A percentile compares a stretch with the other conserved stretches of the same genome.
Evolutionary conservation across 2,797 vertebrate species (phyloP).

Genomic region (Dallia pectoralis): DNA sequence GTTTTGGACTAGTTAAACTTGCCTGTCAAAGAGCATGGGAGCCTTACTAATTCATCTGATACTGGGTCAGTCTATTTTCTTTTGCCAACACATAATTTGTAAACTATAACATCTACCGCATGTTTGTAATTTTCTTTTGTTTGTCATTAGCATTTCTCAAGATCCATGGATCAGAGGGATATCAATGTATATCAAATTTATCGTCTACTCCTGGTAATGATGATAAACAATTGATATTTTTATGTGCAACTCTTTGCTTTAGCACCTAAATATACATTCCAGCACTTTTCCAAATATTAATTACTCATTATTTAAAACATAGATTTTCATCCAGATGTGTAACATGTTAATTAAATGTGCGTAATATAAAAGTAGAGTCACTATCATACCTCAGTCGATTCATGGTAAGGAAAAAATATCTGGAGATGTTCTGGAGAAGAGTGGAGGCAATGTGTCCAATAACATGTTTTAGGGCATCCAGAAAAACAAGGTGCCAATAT

Average conservation of each 20-base stretch:
- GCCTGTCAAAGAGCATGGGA: background rate
- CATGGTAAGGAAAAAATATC: too few species aligned
- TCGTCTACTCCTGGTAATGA: background rate
- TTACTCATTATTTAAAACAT: too few species aligned
- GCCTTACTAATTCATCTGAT: background rate
- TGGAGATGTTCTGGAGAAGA: too few species aligned
- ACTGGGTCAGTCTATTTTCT: background rate
- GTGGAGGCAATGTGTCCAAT: too few species aligned
- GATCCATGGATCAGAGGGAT: background rate
- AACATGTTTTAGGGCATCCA: too few species aligned
- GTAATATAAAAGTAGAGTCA: too few species aligned
- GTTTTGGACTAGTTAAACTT: too few species aligned
- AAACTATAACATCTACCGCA: background rate
- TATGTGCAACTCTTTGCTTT: background rate
- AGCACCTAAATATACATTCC: background rate
- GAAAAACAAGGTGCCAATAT: too few species aligned
- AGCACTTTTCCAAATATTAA: too few species aligned
- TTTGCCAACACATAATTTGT: background rate
- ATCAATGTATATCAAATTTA: background rate
- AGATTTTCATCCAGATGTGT: too few species aligned
- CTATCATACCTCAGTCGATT: too few species aligned
- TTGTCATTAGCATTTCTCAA: background rate
- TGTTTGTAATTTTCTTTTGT: background rate
- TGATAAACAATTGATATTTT: background rate
- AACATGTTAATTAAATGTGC: too few species aligned